Evolutionary conservation across 92 coral and sea anemone species (phyloP), one percentile per base, ranked within the genome.

Genomic region (Virgularia gustaviana): DNA sequence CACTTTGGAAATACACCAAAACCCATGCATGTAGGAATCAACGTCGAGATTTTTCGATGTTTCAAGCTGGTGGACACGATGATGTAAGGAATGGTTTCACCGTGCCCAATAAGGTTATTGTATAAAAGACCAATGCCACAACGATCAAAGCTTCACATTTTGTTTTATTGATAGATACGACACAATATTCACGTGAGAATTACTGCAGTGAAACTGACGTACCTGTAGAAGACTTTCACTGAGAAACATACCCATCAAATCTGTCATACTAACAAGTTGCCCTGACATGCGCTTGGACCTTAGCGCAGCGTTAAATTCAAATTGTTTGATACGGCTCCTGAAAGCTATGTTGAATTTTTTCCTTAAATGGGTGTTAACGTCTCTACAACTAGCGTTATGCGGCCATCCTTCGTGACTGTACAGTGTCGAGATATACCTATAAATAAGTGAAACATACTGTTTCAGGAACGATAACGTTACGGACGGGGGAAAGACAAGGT

Each of bases 331-430:
- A n/a, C 71, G 45, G 62, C 68, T 18, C n/a, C n/a, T n/a, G 38
- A 83, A 39, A 84, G 79, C 70, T 16, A 65, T 83, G 59, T 65
- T 60, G 7, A 70, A 72, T 19, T 79, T 32, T 51, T 77, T 68
- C 24, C 80, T 65, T 4, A 86, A 25, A 42, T 83, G 84, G 8
- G 45, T 53, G 45, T 59, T 71, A 6, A 86, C 57, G 61, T 75
- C 49, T 1, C 56, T 19, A 6, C 88, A 83, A 31, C 78, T 76
- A 16, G 73, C 70, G 15, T 30, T 33, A 0, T 20, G 12, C 0
- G 91, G 88, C 88, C 88, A 79, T 6, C 80, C 19, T 20, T 85
- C 83, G 42, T 87, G 83, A 0, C 85, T 80, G 43, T 87, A 87
- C 0, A 87, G 65, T 0, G 86, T 79, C 11, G 86, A 83, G 2